Evolutionary conservation across 2,113 vertebrate species (phyloP).

Genomic region (Holacanthus passer): DNA sequence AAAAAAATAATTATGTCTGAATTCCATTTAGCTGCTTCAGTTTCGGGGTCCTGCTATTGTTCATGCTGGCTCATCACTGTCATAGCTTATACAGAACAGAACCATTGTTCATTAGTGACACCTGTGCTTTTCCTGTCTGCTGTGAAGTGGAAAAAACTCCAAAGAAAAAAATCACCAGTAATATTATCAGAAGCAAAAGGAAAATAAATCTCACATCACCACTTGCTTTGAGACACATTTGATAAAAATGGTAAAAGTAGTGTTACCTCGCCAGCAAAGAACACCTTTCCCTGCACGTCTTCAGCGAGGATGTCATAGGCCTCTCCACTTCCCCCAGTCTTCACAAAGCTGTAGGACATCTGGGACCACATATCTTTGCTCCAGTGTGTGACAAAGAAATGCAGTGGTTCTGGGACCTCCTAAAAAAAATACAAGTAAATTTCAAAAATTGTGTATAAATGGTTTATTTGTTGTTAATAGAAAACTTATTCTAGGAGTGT

Average conservation of each 20-base stretch:
- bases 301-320: slow-evolving; percentile 96
- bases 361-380: slow-evolving; percentile 94
- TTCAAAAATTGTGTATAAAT: background rate
- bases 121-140: too few species aligned
- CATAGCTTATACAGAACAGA: too few species aligned
- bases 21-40: background rate
- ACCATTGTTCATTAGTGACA: too few species aligned
- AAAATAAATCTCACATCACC: too few species aligned
- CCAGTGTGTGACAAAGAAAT: slow-evolving; percentile 94
- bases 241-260: background rate
- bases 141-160: too few species aligned
- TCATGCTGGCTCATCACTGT: too few species aligned
- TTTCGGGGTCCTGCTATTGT: background rate
- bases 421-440: slow-evolving; percentile 51
- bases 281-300: slow-evolving; percentile 94
- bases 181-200: too few species aligned
- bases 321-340: slow-evolving; percentile 95
- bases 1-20: background rate
- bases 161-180: too few species aligned
- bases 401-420: slow-evolving; percentile 93
- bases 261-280: slow-evolving; percentile 95
- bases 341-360: slow-evolving; percentile 98
- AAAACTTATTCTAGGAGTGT: too few species aligned
- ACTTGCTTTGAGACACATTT: background rate
- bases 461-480: too few species aligned